Evolutionary conservation across 2,113 vertebrate genomes (phyloP).

Genomic region (Eulemur macaco): DNA sequence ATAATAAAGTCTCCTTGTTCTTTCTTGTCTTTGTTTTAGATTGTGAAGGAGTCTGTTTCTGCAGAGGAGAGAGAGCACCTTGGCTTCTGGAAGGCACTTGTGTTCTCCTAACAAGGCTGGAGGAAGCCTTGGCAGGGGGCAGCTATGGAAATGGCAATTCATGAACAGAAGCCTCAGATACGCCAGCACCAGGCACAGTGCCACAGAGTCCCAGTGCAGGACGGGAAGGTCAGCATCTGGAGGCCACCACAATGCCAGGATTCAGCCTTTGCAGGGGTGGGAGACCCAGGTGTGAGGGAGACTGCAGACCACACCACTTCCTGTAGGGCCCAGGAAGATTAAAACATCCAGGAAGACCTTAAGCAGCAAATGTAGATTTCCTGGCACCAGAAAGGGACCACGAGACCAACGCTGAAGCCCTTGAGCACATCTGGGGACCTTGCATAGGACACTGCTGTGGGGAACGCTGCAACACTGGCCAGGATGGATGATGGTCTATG

Average conservation of each 20-base stretch:
- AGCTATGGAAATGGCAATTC: no score
- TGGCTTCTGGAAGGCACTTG: background rate
- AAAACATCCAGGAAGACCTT: background rate
- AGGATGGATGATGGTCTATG: accelerated
- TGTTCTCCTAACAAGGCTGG: background rate
- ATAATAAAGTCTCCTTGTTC: background rate
- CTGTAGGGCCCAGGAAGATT: background rate
- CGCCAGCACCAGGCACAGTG: background rate
- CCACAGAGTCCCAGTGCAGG: background rate
- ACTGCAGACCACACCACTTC: background rate
- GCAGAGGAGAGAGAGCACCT: background rate
- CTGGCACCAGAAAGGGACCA: background rate
- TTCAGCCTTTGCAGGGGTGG: background rate
- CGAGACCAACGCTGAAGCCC: background rate
- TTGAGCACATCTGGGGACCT: no score
- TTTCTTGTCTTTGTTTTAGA: background rate
- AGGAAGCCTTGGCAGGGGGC: background rate
- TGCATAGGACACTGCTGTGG: background rate
- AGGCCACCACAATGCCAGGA: no score
- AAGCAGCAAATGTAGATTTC: background rate
- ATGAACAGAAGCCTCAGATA: background rate
- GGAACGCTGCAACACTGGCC: background rate
- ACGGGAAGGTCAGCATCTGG: background rate
- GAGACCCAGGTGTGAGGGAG: background rate
- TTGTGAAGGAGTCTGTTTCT: background rate